Conservation (phyloP, 2,113 vertebrate genomes). For the Cathartes aura region DNA sequence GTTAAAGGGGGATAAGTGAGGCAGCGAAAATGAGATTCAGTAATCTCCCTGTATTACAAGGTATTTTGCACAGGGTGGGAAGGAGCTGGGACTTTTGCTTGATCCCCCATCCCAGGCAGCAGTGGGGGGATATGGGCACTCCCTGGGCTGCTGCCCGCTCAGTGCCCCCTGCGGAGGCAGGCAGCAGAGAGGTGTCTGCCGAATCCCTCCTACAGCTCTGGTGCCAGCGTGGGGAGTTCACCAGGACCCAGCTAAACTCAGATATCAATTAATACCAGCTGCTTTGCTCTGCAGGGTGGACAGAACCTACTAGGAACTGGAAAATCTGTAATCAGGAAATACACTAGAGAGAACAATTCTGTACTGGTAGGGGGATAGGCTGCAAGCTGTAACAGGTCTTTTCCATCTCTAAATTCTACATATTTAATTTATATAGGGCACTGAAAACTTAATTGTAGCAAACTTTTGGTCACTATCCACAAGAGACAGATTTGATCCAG, state of each 20-base stretch:
- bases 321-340: background rate
- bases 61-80: conserved; percentile 33
- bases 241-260: background rate
- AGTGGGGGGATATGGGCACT: rapidly evolving
- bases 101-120: background rate
- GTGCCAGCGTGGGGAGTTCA: background rate
- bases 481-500: conserved; percentile 31
- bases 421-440: conserved; percentile 9
- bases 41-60: conserved; percentile 29
- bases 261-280: background rate
- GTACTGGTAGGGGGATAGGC: background rate
- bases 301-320: background rate
- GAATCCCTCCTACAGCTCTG: background rate
- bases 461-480: background rate
- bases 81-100: background rate
- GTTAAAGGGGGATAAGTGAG: background rate
- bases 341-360: background rate
- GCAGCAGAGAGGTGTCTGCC: background rate
- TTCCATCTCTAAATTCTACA: background rate
- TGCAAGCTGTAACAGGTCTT: background rate
- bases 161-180: rapidly evolving
- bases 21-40: conserved; percentile 40
- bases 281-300: background rate
- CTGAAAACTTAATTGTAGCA: background rate
- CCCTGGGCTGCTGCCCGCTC: background rate